Evolutionary conservation across 1,140 invertebrate species (phyloP).

Genomic region (Trichonephila clavipes): DNA sequence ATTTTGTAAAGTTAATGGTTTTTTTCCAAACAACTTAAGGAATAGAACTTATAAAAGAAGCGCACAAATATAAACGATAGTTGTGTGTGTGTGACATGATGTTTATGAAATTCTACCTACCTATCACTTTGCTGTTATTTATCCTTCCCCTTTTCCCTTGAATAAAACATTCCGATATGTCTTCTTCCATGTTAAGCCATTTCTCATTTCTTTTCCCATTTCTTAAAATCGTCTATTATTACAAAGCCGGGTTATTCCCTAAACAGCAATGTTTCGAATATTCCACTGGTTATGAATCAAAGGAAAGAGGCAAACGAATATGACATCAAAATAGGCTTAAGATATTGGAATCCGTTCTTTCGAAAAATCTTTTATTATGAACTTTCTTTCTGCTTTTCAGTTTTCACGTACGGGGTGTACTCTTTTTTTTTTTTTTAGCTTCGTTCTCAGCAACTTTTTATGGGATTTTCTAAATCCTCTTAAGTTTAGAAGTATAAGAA

Average conservation of each 20-base stretch:
- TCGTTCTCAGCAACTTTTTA: constrained; percentile 1
- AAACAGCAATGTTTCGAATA: constrained; percentile 23
- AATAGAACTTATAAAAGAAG: too few species aligned
- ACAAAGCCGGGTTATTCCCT: neutral
- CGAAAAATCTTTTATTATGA: constrained; percentile 1
- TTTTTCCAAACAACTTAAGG: too few species aligned
- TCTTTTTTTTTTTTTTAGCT: neutral
- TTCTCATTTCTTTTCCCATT: neutral
- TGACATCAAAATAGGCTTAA: constrained; percentile 32
- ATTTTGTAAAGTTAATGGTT: too few species aligned
- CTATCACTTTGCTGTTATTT: neutral
- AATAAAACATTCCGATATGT: neutral
- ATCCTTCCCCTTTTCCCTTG: neutral
- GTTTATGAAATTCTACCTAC: neutral
- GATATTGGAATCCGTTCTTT: constrained; percentile 35
- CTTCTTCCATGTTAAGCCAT: neutral
- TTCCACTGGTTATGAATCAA: constrained; percentile 21
- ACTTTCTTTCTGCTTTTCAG: neutral
- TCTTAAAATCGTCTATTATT: neutral
- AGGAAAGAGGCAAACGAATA: neutral
- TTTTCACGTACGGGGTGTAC: neutral
- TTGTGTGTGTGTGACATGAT: neutral
- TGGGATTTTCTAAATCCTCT: constrained; percentile 24
- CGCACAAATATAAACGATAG: neutral
- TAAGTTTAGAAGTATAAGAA: neutral